A percentile compares a stretch with the other conserved stretches of the same genome.
Conservation (phyloP, 2,113 vertebrate genomes). For the Gobio gobio region DNA sequence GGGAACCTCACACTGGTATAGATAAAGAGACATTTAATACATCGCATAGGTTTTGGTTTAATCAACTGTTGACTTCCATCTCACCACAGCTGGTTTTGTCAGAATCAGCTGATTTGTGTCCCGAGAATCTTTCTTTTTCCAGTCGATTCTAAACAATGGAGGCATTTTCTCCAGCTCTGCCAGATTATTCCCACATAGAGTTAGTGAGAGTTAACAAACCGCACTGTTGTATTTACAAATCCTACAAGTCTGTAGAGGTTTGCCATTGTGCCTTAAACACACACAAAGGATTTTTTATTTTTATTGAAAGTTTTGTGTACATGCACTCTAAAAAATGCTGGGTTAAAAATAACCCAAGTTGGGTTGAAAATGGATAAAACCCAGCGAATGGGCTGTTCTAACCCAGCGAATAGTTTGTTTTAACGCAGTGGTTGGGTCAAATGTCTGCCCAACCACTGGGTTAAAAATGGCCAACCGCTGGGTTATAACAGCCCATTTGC, state of each 20-base stretch:
- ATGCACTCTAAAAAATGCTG: too few relatives aligned
- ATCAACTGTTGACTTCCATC: background rate
- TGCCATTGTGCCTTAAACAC: background rate
- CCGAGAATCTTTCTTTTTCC: slow-evolving; percentile 44
- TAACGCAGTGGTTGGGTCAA: too few relatives aligned
- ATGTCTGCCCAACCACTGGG: too few relatives aligned
- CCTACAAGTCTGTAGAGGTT: background rate
- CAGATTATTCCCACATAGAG: slow-evolving; percentile 4
- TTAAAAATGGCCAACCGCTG: too few relatives aligned
- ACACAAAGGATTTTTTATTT: background rate
- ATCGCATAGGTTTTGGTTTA: background rate
- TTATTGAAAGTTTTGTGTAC: background rate
- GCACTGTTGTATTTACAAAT: background rate
- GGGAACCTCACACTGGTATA: background rate
- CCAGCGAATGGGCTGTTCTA: too few relatives aligned
- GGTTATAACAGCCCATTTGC: too few relatives aligned
- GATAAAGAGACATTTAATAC: background rate
- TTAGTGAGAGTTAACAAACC: slow-evolving; percentile 43
- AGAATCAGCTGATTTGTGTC: background rate
- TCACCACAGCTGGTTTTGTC: background rate
- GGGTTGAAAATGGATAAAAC: too few relatives aligned
- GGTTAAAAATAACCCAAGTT: too few relatives aligned
- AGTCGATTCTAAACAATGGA: slow-evolving; percentile 36
- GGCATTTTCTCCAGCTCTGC: slow-evolving; percentile 8
- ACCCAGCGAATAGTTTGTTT: too few relatives aligned